Evolutionary conservation across 2,797 vertebrate genomes (phyloP).

Genomic region (Lithobates sylvaticus): DNA sequence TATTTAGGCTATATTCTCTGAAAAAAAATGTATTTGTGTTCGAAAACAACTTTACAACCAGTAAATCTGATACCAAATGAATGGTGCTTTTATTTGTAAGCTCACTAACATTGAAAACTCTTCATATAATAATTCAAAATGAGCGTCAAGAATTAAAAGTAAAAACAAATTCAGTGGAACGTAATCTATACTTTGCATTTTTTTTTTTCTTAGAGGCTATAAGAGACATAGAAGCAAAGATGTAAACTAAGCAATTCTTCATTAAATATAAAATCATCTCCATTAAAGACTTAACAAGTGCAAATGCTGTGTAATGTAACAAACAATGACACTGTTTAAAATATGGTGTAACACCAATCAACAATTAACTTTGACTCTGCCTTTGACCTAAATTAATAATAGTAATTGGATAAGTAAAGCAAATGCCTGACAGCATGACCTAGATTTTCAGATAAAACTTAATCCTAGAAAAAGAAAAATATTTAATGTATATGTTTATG

Average conservation of each 20-base stretch:
- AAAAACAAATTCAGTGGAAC: no score
- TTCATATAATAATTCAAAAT: background rate
- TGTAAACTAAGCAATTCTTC: no score
- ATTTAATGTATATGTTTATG: no score
- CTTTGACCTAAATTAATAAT: background rate
- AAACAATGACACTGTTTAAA: background rate
- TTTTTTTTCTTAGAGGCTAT: background rate
- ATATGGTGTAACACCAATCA: background rate
- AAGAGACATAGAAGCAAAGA: background rate
- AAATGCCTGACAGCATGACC: background rate
- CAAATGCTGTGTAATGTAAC: no score
- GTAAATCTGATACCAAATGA: background rate
- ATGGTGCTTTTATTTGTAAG: background rate
- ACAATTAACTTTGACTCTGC: background rate
- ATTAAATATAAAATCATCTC: no score
- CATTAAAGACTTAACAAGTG: no score
- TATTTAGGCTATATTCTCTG: no score
- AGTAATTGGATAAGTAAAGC: background rate
- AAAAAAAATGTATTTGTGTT: no score
- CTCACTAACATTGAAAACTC: background rate
- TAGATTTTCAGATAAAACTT: background rate
- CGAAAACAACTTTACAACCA: background rate
- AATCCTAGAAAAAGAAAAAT: no score
- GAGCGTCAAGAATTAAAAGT: no score
- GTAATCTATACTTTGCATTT: background rate